Evolutionary conservation across 2,797 vertebrate species (phyloP).

Genomic region (Cynopterus sphinx): DNA sequence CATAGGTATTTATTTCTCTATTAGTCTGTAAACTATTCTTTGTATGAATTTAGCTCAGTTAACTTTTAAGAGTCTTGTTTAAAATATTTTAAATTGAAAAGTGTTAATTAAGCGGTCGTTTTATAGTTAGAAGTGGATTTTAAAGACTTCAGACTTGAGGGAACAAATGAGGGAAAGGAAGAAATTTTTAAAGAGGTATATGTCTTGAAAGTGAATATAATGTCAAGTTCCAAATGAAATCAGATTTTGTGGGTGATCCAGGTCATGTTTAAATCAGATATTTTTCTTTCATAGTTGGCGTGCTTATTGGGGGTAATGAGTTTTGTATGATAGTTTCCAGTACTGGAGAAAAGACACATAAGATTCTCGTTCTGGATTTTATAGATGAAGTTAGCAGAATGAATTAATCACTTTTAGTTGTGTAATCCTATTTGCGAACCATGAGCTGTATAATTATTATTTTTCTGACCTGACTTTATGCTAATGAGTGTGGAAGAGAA

Average conservation of each 20-base stretch:
- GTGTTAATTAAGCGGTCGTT: conserved; percentile 31
- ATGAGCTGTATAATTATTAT: conserved; percentile 30
- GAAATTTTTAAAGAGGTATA: conserved; percentile 55
- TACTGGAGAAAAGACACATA: conserved; percentile 37
- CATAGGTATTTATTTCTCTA: not conserved
- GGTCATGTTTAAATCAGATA: conserved; percentile 48
- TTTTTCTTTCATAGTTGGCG: conserved; percentile 23
- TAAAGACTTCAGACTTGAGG: conserved; percentile 68
- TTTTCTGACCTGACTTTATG: conserved; percentile 65
- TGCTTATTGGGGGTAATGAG: not conserved
- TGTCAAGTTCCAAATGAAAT: conserved; percentile 56
- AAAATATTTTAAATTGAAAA: conserved; percentile 74
- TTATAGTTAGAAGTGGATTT: conserved; percentile 59
- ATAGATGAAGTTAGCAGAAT: conserved; percentile 28
- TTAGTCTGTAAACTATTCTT: conserved; percentile 57
- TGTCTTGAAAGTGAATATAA: conserved; percentile 54
- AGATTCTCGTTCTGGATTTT: conserved; percentile 35
- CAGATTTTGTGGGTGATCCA: conserved; percentile 42
- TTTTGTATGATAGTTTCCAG: not conserved
- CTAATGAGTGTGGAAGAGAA: conserved; percentile 32
- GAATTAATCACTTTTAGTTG: conserved; percentile 36
- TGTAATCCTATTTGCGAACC: conserved; percentile 55
- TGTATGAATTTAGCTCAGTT: conserved; percentile 71
- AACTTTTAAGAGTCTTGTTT: conserved; percentile 73
- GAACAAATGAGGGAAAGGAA: not conserved